These are phyloP conservation scores for Lucifuga dentata DNA, from an alignment of 2,113 vertebrate species.

Conservation along the genomic window DNA sequence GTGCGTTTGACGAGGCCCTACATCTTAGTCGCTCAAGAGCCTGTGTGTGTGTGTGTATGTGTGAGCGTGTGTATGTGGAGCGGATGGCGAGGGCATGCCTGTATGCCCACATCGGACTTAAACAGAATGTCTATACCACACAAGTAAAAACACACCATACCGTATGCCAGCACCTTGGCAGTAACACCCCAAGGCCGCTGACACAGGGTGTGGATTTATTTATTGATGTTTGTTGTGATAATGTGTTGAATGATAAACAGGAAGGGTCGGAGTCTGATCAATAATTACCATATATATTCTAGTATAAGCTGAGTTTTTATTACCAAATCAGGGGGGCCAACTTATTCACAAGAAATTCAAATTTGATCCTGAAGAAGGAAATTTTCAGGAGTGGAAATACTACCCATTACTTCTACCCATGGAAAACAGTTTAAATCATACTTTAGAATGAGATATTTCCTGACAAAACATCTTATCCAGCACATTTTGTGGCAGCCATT, in stretches of 20 bases:
- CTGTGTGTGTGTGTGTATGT: conserved; percentile 34
- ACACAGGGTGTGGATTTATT: conserved; percentile 12
- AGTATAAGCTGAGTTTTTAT: too few species aligned
- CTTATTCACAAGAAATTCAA: too few species aligned
- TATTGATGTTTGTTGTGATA: conserved; percentile 27
- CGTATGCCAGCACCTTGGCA: conserved; percentile 3
- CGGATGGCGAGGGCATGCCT: conserved; percentile 13
- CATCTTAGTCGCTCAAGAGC: conserved; percentile 65
- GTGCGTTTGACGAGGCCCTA: conserved; percentile 70
- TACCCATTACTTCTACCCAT: too few species aligned
- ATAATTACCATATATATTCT: conserved; percentile 24
- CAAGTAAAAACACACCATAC: conserved; percentile 8
- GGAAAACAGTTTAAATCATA: too few species aligned
- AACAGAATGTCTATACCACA: too few species aligned
- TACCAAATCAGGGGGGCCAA: too few species aligned
- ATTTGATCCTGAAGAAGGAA: too few species aligned
- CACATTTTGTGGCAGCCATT: too few species aligned
- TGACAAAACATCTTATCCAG: too few species aligned
- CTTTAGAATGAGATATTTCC: too few species aligned
- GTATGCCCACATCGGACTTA: conserved; percentile 9
- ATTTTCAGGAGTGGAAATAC: too few species aligned
- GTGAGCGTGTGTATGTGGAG: conserved; percentile 16
- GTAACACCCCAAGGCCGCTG: conserved; percentile 6
- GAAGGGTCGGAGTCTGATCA: conserved; percentile 43
- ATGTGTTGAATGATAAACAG: conserved; percentile 49